phyloP scores from a whole-genome alignment of 2,888 invertebrate genomes.

The Drosophila robusta region DNA sequence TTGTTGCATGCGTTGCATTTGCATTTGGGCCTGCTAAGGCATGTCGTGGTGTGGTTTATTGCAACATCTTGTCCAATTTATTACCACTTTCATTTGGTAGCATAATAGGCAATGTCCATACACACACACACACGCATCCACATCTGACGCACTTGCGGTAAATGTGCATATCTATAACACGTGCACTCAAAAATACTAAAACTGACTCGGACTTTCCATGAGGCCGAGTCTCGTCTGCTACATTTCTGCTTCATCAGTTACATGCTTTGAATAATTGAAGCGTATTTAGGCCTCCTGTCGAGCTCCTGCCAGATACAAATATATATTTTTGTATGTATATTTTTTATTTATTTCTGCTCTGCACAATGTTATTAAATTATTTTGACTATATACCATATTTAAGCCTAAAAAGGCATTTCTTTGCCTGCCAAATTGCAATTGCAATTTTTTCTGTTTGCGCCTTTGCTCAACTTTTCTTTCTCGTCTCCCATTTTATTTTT shows the following conservation, averaged over 20 bases:
- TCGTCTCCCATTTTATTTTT: background rate
- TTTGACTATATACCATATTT: constrained; percentile 13
- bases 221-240: constrained; percentile 39
- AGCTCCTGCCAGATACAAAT: constrained; percentile 1
- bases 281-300: constrained; percentile 61
- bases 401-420: constrained; percentile 32
- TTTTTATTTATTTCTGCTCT: background rate
- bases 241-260: constrained; percentile 82
- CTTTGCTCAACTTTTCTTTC: background rate
- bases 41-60: constrained; percentile 76
- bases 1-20: constrained; percentile 59
- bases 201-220: constrained; percentile 34
- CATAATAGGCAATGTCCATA: constrained; percentile 74
- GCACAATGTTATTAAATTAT: constrained; percentile 60
- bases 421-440: constrained; percentile 30
- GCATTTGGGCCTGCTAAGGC: constrained; percentile 59
- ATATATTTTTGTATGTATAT: background rate
- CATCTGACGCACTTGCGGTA: constrained; percentile 61
- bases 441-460: background rate
- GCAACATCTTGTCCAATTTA: constrained; percentile 83
- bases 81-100: constrained; percentile 82
- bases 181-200: constrained; percentile 73
- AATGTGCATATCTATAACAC: constrained; percentile 75
- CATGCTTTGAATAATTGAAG: constrained; percentile 82
- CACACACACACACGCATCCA: constrained; percentile 22